These are phyloP conservation scores for Alcedo quadribrachys DNA, from an alignment of 2,797 vertebrate genomes.

Conservation along the genomic window DNA sequence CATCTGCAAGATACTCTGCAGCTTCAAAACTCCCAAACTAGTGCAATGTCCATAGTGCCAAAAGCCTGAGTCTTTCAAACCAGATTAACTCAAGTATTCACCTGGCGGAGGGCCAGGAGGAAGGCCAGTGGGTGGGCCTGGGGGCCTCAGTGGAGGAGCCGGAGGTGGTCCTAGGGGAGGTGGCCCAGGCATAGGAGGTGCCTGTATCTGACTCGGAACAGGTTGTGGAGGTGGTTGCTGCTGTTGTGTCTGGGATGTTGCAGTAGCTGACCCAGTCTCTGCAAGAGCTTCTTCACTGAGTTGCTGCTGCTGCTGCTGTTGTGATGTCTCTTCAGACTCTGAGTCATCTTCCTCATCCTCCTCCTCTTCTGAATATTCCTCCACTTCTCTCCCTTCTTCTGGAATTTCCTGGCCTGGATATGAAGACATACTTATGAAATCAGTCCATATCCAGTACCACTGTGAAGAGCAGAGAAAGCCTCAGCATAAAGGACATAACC, in stretches of 20 bases:
- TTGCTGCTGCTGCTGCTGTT: slow-evolving; percentile 57
- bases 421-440: neutral
- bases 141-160: slow-evolving; percentile 92
- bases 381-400: slow-evolving; percentile 90
- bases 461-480: neutral
- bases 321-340: slow-evolving; percentile 87
- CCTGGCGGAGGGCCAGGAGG: slow-evolving; percentile 97
- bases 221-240: slow-evolving; percentile 74
- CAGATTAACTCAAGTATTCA: slow-evolving; percentile 34
- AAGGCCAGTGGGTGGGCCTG: slow-evolving; percentile 93
- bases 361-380: slow-evolving; percentile 82
- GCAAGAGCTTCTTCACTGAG: slow-evolving; percentile 82
- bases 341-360: slow-evolving; percentile 86
- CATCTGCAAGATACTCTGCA: neutral
- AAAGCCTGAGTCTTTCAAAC: neutral
- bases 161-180: slow-evolving; percentile 94
- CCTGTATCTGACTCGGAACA: slow-evolving; percentile 86
- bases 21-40: neutral
- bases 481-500: neutral
- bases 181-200: slow-evolving; percentile 92
- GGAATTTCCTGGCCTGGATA: slow-evolving; percentile 92
- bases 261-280: slow-evolving; percentile 64
- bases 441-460: fast-evolving
- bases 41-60: neutral
- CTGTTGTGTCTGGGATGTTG: slow-evolving; percentile 67